phyloP scores from a whole-genome alignment of 2,888 invertebrate genomes.

The Hemithea aestivaria region DNA sequence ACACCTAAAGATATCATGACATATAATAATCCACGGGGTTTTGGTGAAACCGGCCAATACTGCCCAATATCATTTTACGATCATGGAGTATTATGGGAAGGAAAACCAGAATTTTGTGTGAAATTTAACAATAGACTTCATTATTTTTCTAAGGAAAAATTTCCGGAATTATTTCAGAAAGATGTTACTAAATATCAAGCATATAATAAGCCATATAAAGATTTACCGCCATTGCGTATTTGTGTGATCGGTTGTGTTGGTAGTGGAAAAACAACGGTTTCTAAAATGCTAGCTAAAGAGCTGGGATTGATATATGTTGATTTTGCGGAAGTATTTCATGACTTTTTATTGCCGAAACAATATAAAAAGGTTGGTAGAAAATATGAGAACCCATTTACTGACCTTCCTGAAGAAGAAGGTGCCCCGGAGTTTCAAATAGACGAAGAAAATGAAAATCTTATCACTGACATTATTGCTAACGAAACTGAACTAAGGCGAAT shows the following conservation, averaged over 20 bases:
- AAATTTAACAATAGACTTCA: constrained; percentile 77
- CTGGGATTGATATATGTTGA: constrained; percentile 76
- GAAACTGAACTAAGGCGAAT: constrained; percentile 57
- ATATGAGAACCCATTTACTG: constrained; percentile 62
- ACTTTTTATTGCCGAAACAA: constrained; percentile 57
- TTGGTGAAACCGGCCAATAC: constrained; percentile 79
- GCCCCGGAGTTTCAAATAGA: constrained; percentile 54
- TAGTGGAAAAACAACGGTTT: constrained; percentile 74
- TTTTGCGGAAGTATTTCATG: constrained; percentile 60
- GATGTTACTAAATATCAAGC: constrained; percentile 72
- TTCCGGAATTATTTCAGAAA: constrained; percentile 66
- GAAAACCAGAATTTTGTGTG: constrained; percentile 75
- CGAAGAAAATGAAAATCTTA: constrained; percentile 52
- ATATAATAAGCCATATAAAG: constrained; percentile 57
- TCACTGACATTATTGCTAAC: constrained; percentile 51
- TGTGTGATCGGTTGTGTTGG: constrained; percentile 78
- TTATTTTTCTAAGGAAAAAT: constrained; percentile 70
- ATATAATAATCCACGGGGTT: constrained; percentile 52
- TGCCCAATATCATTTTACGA: constrained; percentile 81
- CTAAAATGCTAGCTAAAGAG: constrained; percentile 71
- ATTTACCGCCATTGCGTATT: constrained; percentile 73
- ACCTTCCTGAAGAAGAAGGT: constrained; percentile 52
- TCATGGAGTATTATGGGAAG: constrained; percentile 78
- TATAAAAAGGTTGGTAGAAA: constrained; percentile 63
- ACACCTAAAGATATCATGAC: constrained; percentile 40